A percentile compares a stretch with the other conserved stretches of the same genome.
These are phyloP conservation scores for Sphyrna mokarran DNA, from an alignment of 2,113 vertebrate genomes.

Conservation along the genomic window DNA sequence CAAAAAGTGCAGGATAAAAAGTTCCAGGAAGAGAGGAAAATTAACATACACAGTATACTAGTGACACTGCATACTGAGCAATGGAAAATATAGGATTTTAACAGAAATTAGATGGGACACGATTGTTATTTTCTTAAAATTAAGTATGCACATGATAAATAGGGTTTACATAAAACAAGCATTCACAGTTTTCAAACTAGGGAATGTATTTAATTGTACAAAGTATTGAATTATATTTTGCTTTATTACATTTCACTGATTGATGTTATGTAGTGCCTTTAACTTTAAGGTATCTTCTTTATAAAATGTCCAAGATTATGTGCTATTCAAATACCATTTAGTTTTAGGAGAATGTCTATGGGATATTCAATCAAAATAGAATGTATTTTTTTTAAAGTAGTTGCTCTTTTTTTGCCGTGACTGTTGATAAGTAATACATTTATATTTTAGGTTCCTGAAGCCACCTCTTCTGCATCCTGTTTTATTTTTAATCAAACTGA, in stretches of 20 bases:
- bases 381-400: not conserved
- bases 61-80: not conserved
- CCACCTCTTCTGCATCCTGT: not conserved
- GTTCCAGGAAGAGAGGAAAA: not conserved
- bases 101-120: not conserved
- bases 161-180: not conserved
- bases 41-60: not conserved
- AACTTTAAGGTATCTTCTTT: not conserved
- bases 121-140: not conserved
- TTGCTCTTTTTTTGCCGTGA: not conserved
- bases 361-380: not conserved
- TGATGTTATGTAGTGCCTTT: not conserved
- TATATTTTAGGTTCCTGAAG: not conserved
- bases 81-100: not conserved
- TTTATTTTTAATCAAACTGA: not conserved
- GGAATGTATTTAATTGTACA: not conserved
- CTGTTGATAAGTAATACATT: not conserved
- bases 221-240: not conserved
- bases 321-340: not conserved
- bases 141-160: not conserved
- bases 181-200: not conserved
- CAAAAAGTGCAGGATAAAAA: not conserved
- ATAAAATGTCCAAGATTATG: not conserved
- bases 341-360: not conserved
- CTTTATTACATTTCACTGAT: not conserved